Percentiles rank a stretch among this genome's conserved stretches.
phyloP scores from a whole-genome alignment of 2,888 invertebrate species.

The Drosophila mimetica region DNA sequence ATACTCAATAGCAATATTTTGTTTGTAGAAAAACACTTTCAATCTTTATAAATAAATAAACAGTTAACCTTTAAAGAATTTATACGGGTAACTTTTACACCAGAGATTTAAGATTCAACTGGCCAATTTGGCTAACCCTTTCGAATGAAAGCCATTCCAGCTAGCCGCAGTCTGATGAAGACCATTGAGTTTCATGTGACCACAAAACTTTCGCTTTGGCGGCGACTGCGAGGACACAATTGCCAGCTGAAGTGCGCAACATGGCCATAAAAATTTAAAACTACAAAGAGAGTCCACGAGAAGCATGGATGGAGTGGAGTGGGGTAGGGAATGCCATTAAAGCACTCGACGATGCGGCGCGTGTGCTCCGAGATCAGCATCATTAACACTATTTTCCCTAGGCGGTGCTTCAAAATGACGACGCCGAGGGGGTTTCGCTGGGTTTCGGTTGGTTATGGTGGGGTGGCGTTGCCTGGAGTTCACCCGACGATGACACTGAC shows the following conservation, averaged over 20 bases:
- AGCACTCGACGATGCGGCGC: slow-evolving; percentile 59
- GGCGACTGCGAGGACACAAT: slow-evolving; percentile 51
- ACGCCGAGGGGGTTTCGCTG: slow-evolving; percentile 17
- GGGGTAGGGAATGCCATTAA: slow-evolving; percentile 56
- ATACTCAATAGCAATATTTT: no score
- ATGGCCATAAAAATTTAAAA: slow-evolving; percentile 58
- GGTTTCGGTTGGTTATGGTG: background rate
- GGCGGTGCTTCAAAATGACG: slow-evolving; percentile 67
- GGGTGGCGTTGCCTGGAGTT: slow-evolving; percentile 9
- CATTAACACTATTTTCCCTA: slow-evolving; percentile 79
- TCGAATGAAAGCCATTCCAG: slow-evolving; percentile 20
- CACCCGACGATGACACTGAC: slow-evolving; percentile 45
- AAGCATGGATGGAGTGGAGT: background rate
- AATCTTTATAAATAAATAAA: background rate
- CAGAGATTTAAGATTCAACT: slow-evolving; percentile 21
- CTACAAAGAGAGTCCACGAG: slow-evolving; percentile 10
- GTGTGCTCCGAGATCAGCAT: slow-evolving; percentile 73
- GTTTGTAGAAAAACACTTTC: no score
- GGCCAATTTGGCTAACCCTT: slow-evolving; percentile 39
- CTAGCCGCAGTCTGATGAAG: slow-evolving; percentile 32
- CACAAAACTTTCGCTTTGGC: slow-evolving; percentile 46
- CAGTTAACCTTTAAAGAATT: background rate
- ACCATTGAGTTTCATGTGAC: slow-evolving; percentile 47
- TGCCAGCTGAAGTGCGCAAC: slow-evolving; percentile 59
- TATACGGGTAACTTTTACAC: background rate